Base-by-base conservation (phyloP, 2,797 vertebrate species). In the Eospalax fontanierii region DNA sequence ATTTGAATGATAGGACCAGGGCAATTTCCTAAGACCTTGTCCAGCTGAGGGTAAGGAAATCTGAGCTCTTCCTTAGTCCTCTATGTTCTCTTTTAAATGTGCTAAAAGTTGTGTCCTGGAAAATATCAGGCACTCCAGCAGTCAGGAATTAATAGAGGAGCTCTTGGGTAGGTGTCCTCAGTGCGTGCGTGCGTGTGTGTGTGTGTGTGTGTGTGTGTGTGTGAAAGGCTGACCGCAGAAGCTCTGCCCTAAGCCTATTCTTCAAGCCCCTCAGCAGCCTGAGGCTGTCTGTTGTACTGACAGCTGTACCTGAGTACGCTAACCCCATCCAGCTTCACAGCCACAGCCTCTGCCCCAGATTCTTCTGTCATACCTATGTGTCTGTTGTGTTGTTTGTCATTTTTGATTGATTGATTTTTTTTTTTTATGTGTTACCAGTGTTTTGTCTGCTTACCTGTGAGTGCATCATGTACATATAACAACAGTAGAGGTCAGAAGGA, bases 21-120 rank as follows among this genome's bases (percentile, higher is more conserved):
- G 76, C 68, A 33, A 74, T 86, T 91, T 93, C 92, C 95, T 70
- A 79, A 92, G 16, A 30, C 87, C 11, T 2, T 0, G 3, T 57
- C 80, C 2, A 0, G 57, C 59, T 43, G 66, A 30, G 84, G n/a
- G 71, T 26, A 19, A 93, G 94, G 91, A 96, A 71, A 88, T 63
- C 73, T 79, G 93, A 95, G 68, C 93, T 35, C 78, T 24, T 66
- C 73, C 78, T 81, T 33, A 61, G 83, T 92, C 50, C 54, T 16
- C 40, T 46, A 18, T 0, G 26, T 40, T 82, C 82, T 66, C 74
- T 76, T 43, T 74, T 68, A 71, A 92, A 83, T 79, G 85, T 54
- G 73, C 50, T 79, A 84, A 95, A 82, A 70, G 78, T 59, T 91
- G 61, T 83, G 86, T 66, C 30, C 79, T 91, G 74, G 82, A 93